A percentile compares a stretch with the other conserved stretches of the same genome.
phyloP scores from a whole-genome alignment of 2,113 vertebrate genomes.

The Tragelaphus imberbis region DNA sequence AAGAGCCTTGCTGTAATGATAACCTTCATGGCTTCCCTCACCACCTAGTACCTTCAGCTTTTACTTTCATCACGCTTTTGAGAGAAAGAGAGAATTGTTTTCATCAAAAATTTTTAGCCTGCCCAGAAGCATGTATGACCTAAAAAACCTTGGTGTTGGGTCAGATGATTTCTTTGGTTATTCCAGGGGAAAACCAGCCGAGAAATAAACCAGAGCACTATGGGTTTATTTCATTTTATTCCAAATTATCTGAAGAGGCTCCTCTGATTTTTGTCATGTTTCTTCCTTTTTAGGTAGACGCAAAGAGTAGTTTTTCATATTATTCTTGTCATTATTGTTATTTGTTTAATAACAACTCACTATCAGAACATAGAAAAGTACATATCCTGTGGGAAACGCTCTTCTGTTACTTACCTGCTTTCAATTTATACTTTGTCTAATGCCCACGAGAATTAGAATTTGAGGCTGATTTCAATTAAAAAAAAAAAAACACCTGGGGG shows the following conservation, averaged over 20 bases:
- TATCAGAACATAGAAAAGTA: background rate
- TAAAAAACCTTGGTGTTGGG: background rate
- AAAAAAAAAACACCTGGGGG: background rate
- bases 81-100: background rate
- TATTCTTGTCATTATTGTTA: background rate
- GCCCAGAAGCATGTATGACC: background rate
- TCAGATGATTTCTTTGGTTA: background rate
- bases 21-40: background rate
- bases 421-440: background rate
- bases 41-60: background rate
- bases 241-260: background rate
- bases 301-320: background rate
- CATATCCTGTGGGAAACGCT: background rate
- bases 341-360: background rate
- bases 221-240: background rate
- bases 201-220: background rate
- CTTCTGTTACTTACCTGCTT: conserved; percentile 1
- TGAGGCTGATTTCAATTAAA: background rate
- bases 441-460: background rate
- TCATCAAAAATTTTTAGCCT: background rate
- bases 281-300: background rate
- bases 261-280: background rate
- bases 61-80: background rate
- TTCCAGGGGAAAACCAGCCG: background rate
- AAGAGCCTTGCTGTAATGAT: background rate